Base-by-base conservation (phyloP, 2,113 vertebrate species). In the Hippocampus abdominalis region DNA sequence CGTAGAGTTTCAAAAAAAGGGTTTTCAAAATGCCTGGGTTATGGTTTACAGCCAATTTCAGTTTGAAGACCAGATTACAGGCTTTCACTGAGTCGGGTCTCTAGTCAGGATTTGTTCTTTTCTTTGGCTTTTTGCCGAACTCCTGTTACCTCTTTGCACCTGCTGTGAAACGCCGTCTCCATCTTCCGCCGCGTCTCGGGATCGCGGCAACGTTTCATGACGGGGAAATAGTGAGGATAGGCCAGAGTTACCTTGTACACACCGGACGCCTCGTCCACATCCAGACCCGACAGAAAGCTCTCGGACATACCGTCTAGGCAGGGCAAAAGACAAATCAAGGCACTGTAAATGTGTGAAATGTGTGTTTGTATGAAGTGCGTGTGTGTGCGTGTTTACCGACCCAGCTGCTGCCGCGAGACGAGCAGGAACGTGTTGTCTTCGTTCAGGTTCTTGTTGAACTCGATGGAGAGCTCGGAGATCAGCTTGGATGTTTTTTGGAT, bases 371-470 rank as follows among this genome's bases (percentile, higher is more conserved):
- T 3, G 1, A 36, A 36, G 32, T 16, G 18, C 42, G 3, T n/a
- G 46, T 60, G 25, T 1, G 9, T 56, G 44, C 2, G 1, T 12
- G 18, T 48, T 0, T 69, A 71, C 91, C 90, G 82, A 98, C 97
- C 90, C 62, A 98, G 88, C 72, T 99, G 96, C 1, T 88, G 88
- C 74, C 91, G 91, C n/a, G 93, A 93, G 82, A 98, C 96, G 8
- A 88, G 40, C 40, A 98, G 92, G 72, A 84, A 93, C 0, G 94
- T 95, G 39, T 90, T 93, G 69, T 98, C 95, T 73, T 99, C 96
- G 64, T 95, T 98, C 80, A 99, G 85, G 80, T 99, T 98, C 89
- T 92, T 93, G 89, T 94, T 96, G 48, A 98, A 98, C 81, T 98
- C 95, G 73, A 98, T 97, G 81, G 94, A 95, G 1, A 98, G 93